Conservation (phyloP, 2,888 invertebrate genomes). For the Cephus pulcher region DNA sequence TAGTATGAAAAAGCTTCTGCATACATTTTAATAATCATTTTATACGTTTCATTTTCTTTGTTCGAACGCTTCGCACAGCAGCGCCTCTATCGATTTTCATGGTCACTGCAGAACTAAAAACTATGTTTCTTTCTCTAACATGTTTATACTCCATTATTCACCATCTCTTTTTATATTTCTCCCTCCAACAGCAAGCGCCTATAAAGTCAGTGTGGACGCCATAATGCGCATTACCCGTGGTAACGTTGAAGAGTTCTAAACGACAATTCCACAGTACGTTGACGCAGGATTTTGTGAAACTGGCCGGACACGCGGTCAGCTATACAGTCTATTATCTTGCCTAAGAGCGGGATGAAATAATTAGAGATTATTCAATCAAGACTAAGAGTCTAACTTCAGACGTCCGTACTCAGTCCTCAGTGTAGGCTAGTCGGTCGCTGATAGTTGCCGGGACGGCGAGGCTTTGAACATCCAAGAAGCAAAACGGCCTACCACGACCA, state of each 20-base stretch:
- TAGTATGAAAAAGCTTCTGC: neutral
- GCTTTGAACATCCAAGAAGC: neutral
- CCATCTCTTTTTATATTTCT: neutral
- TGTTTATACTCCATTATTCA: neutral
- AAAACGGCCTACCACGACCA: neutral
- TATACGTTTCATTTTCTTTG: conserved; percentile 3
- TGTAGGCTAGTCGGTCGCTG: conserved; percentile 66
- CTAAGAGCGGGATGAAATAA: conserved; percentile 55
- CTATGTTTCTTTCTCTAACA: neutral
- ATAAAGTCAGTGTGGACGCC: conserved; percentile 14
- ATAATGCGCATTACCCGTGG: conserved; percentile 20
- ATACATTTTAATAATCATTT: neutral
- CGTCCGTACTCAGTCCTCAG: conserved; percentile 66
- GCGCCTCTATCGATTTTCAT: conserved; percentile 21
- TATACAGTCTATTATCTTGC: conserved; percentile 19
- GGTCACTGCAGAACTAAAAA: neutral
- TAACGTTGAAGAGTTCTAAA: neutral
- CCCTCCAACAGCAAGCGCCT: conserved; percentile 8
- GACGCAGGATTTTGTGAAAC: conserved; percentile 3
- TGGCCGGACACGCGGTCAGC: conserved; percentile 24
- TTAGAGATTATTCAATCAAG: conserved; percentile 41
- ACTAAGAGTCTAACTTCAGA: conserved; percentile 50
- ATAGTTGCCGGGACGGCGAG: conserved; percentile 32
- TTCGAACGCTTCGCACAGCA: conserved; percentile 4
- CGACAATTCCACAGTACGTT: neutral